These are phyloP conservation scores for Yponomeuta malinellus DNA, from an alignment of 2,888 invertebrate genomes.

Conservation along the genomic window DNA sequence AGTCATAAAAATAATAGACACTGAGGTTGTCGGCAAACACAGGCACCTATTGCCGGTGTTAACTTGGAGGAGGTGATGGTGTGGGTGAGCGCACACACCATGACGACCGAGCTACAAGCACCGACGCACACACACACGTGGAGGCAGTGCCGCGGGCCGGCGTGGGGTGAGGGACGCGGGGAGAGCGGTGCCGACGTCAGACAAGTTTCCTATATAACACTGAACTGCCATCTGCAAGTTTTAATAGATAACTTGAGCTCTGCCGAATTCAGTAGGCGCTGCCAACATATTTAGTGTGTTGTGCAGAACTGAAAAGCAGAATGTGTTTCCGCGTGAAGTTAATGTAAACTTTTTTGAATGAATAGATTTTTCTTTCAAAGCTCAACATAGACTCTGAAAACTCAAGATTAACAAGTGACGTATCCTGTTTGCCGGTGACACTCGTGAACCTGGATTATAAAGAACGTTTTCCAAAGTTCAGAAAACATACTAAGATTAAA, in stretches of 20 bases:
- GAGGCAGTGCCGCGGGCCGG: conserved; percentile 25
- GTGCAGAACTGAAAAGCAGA: conserved; percentile 44
- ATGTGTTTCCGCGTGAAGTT: conserved; percentile 51
- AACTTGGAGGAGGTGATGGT: background rate
- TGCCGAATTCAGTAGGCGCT: conserved; percentile 62
- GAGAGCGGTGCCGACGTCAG: conserved; percentile 38
- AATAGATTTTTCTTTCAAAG: conserved; percentile 23
- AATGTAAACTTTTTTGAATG: conserved; percentile 41
- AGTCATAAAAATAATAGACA: background rate
- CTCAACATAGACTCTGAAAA: background rate
- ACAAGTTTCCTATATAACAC: conserved; percentile 67
- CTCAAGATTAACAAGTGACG: conserved; percentile 36
- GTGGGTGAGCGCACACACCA: conserved; percentile 21
- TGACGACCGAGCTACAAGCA: conserved; percentile 18
- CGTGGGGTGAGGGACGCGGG: conserved; percentile 31
- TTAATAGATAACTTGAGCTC: conserved; percentile 72
- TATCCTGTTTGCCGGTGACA: conserved; percentile 44
- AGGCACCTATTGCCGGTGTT: conserved; percentile 9
- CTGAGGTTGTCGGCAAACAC: background rate
- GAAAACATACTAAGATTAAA: conserved; percentile 40
- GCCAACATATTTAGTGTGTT: conserved; percentile 52
- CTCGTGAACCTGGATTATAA: conserved; percentile 59
- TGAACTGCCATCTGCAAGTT: conserved; percentile 74
- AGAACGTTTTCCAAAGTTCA: conserved; percentile 35
- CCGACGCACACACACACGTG: conserved; percentile 23